Evolutionary conservation across 2,113 vertebrate species (phyloP), one percentile per base, ranked within the genome.

Genomic region (Anoplopoma fimbria): DNA sequence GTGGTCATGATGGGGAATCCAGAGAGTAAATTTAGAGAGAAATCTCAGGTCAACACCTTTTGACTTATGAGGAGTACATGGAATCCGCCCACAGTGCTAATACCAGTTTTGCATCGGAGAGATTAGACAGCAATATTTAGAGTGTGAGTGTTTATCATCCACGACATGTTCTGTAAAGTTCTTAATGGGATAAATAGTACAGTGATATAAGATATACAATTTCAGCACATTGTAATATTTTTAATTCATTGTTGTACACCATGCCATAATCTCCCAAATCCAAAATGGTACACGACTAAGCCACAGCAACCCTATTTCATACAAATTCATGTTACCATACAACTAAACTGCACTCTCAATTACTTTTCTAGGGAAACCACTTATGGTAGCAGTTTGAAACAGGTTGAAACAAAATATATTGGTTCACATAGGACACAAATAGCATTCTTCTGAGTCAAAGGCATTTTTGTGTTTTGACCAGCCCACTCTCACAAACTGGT

Each of bases 11-110:
- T 53, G 6, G n/a, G 61, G 67, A 87, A 75, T 68, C 49, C 63
- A 70, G 45, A 17, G 76, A 75, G 57, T 82, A 89, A 87, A 86
- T 88, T 86, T 83, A 89, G 83, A 84, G n/a, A 69, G n/a, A 84
- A 58, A 83, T 77, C 57, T 60, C 31, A 27, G 77, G 82, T 88
- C 65, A 69, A 23, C 60, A 60, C 71, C 75, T 82, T 42, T 81
- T 69, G 80, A 72, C 55, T 75, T 42, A 29, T 25, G 45, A 15
- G 3, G n/a, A 65, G 58, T 67, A 81, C 60, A 2, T 55, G 47
- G 61, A 77, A 75, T 72, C 61, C 1, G 2, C 4, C 65, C n/a
- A 9, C 34, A 42, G 25, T 3, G 47, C 65, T 38, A 19, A 29
- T 25, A 33, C 12, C 17, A 36, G 10, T 38, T 77, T 70, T 6